Conservation (phyloP, 2,888 invertebrate genomes). For the Lordiphosa fenestrarum region DNA sequence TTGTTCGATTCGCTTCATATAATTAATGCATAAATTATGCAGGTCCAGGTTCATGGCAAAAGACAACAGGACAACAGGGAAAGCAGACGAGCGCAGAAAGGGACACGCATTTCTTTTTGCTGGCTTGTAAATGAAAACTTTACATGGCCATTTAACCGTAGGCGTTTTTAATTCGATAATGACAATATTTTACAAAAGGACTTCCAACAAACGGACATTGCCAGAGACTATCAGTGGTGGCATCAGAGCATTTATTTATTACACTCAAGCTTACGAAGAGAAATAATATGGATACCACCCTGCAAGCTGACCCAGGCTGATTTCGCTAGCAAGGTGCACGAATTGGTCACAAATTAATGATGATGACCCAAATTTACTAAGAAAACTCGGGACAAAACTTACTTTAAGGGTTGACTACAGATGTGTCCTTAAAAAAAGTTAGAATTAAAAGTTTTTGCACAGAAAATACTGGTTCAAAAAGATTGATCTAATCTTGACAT, state of each 20-base stretch:
- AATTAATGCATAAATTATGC: constrained; percentile 68
- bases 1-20: constrained; percentile 31
- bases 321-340: no score
- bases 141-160: constrained; percentile 61
- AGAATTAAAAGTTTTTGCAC: no score
- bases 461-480: no score
- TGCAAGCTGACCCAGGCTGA: neutral
- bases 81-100: constrained; percentile 1
- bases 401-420: no score
- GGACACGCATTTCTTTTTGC: constrained; percentile 29
- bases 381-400: no score
- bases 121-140: constrained; percentile 52
- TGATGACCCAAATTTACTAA: no score
- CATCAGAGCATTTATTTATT: constrained; percentile 15
- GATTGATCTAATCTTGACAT: no score
- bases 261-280: neutral
- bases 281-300: neutral
- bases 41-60: constrained; percentile 48
- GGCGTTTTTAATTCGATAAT: constrained; percentile 65
- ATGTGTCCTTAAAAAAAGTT: no score
- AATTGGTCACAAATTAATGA: no score
- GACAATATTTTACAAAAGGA: constrained; percentile 64
- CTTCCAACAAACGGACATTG: constrained; percentile 21
- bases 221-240: constrained; percentile 2
- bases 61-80: constrained; percentile 1